Evolutionary conservation across 2,888 invertebrate genomes (phyloP), one percentile per base, ranked within the genome.

Genomic region (Nomada ruficornis): DNA sequence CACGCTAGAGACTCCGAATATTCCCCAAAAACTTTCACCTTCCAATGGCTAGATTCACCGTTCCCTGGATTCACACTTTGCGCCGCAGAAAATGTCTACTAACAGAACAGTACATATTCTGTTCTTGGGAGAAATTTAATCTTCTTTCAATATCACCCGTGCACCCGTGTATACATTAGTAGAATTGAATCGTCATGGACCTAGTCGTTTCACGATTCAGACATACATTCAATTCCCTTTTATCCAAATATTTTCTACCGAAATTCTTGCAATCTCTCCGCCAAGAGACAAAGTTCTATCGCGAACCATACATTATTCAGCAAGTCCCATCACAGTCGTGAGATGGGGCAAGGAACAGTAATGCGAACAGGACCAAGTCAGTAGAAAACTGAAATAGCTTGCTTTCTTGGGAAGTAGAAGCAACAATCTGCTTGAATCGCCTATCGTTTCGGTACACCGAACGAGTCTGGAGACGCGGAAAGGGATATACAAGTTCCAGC

Each of bases 241-340:
- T 3, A 13, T 26, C 72, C 18, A 11, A 18, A 23, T 50, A 20
- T n/a, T 20, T 47, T 60, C 18, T 15, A 26, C 10, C 55, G 52
- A 86, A 84, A 83, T 86, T 79, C 77, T 59, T 54, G 29, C 62
- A 55, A 80, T 75, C 73, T 63, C 60, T 52, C 50, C 36, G 29
- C 69, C 50, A 67, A 62, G 70, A 77, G 81, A 67, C 77, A 36
- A 79, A 83, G 68, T 86, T 86, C 81, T 75, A 79, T 72, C 67
- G 42, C n/a, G 68, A n/a, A 57, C 76, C 69, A 86, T 86, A 80
- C 86, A 86, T 86, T 84, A 86, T 86, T 86, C 86, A 81, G 72
- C 23, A 68, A 73, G 62, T 71, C 60, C 70, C 73, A 63, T 73
- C 64, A 36, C 52, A 60, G 60, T 54, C 36, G 62, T 44, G 5